Evolutionary conservation across 2,113 vertebrate genomes (phyloP), one percentile per base, ranked within the genome.

Genomic region (Stigmatopora nigra): DNA sequence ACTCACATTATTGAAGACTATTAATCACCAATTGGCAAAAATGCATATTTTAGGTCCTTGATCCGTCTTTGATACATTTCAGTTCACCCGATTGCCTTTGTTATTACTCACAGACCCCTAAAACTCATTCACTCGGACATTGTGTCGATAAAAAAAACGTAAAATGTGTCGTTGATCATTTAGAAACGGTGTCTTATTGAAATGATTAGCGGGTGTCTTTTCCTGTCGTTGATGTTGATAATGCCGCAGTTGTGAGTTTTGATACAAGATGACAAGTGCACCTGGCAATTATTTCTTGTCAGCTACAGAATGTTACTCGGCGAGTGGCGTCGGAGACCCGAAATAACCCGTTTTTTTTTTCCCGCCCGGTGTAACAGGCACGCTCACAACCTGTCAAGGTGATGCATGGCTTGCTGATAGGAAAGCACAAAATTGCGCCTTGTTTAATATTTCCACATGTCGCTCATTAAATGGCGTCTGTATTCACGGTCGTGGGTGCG

Each of bases 251-350:
- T 53, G 11, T 22, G 53, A 56, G 20, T 56, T 31, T 31, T 56
- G 53, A 56, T 56, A 22, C 53, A 22, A 31, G 53, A 1, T 56
- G 53, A 25, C 53, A 56, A 25, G 53, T 56, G 53, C 53, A 56
- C 51, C 19, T 53, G 19, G 51, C 53, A 31, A 56, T 56, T 56
- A 56, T 56, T 31, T 56, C 53, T 56, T 56, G 53, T 56, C 53
- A 56, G 53, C 53, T 56, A 56, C 53, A 56, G 53, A 31, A 56
- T 7, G 22, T 56, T 56, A 56, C 53, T 31, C 6, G 53, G 22
- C 14, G 22, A 16, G 22, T 13, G 22, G 20, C 20, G 25, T 15
- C 53, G 31, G 22, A 31, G 31, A 1, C 53, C 22, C 22, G 31
- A 25, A 56, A 53, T 53, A 53, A 56, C 22, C 25, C 22, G 31